A percentile compares a stretch with the other conserved stretches of the same genome.
These are phyloP conservation scores for Cataglyphis rosenhaueri DNA, from an alignment of 2,888 invertebrate species.

Conservation along the genomic window DNA sequence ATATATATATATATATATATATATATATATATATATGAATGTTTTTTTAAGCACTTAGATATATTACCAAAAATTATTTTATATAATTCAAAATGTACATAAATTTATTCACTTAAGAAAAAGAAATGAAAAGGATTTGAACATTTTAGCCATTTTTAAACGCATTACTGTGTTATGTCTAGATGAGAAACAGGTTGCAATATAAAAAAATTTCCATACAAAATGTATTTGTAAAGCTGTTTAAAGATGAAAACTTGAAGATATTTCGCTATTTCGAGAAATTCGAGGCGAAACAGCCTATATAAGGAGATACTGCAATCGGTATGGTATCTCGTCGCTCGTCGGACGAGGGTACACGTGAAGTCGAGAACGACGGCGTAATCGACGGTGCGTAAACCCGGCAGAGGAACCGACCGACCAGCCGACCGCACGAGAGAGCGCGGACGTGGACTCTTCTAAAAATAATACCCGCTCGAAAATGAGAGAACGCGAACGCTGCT, in stretches of 20 bases:
- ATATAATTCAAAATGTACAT: not conserved
- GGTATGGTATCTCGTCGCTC: constrained; percentile 6
- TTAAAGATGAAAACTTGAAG: not conserved
- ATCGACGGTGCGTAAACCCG: constrained; percentile 51
- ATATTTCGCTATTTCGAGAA: not conserved
- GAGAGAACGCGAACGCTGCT: constrained; percentile 29
- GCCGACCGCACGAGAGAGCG: not conserved
- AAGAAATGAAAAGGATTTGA: not conserved
- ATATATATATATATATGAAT: not conserved
- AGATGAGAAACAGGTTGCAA: not conserved
- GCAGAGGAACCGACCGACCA: constrained; percentile 36
- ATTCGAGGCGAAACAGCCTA: not conserved
- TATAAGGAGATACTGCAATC: not conserved
- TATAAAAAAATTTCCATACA: not conserved
- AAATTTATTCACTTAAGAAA: not conserved
- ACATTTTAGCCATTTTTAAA: not conserved
- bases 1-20: too few relatives aligned
- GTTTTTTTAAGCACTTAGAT: not conserved
- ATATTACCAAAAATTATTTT: not conserved
- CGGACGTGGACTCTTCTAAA: constrained; percentile 48
- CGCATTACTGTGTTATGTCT: not conserved
- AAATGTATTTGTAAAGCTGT: not conserved
- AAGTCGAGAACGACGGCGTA: constrained; percentile 25
- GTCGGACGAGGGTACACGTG: not conserved
- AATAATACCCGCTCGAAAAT: constrained; percentile 43